Base-by-base conservation (phyloP, 2,797 vertebrate species). In the Knipowitschia caucasica region DNA sequence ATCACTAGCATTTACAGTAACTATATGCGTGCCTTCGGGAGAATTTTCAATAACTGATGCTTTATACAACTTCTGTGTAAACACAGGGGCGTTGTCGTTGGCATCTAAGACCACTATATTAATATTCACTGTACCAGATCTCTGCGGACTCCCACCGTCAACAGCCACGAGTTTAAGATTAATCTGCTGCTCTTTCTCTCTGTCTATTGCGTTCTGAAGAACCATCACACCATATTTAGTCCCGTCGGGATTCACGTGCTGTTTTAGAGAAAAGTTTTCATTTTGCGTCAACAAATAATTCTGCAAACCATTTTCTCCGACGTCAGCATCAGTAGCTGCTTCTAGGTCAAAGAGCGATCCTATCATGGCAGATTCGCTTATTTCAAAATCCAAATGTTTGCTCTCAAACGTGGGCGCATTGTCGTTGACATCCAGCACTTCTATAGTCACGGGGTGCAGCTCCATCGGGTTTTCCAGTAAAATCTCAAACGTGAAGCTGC, bases 401-500 rank as follows among this genome's bases (percentile, higher is more conserved):
- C 74, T 75, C n/a, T 69, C 57, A 49, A 89, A 89, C n/a, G 38
- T 50, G 2, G 85, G 85, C 9, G 68, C 35, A 9, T 87, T 73
- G 50, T 88, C 86, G 2, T 88, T 88, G 3, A 84, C 44, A 30
- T 88, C 86, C 33, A 83, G 14, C 0, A 88, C 74, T 15, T 88
- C 81, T 14, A 88, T 69, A 0, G 76, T 82, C 0, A 87, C 64
- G 1, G 53, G 64, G 25, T 85, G 80, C 2, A 86, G n/a, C 31
- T 87, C 82, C 69, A 85, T 80, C 0, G 85, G 82, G 1, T 71
- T 83, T 69, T 87, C 85, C 26, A 87, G 27, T 27, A 87, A 56
- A 4, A 85, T 71, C 50, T 88, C 83, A 61, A 93, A 90, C 77
- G 85, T 85, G 44, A 94, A 62, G 3, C 87, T 82, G 18, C 93